A percentile compares a stretch with the other conserved stretches of the same genome.
Conservation (phyloP, 2,888 invertebrate species). For the Tipula vernalis region DNA sequence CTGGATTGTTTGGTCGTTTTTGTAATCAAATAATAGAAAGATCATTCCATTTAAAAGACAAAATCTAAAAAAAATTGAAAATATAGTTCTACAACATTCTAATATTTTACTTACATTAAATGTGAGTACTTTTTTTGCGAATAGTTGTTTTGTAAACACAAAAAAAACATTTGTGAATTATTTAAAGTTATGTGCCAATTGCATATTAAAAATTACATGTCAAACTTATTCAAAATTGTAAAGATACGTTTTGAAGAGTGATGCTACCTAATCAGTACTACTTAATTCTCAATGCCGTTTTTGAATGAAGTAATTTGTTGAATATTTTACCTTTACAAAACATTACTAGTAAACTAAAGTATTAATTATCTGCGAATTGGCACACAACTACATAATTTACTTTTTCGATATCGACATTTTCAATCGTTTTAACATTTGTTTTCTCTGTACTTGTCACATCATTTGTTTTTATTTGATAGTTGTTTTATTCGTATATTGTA, state of each 20-base stretch:
- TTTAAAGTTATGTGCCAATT: not conserved
- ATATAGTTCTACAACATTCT: not conserved
- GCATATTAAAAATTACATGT: not conserved
- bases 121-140: not conserved
- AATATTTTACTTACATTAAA: not conserved
- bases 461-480: not conserved
- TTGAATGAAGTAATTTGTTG: no score
- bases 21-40: not conserved
- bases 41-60: not conserved
- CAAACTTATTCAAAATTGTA: no score
- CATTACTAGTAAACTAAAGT: no score
- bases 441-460: not conserved
- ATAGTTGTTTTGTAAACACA: not conserved
- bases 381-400: not conserved
- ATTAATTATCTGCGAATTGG: not conserved
- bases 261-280: no score
- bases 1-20: not conserved
- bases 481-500: not conserved
- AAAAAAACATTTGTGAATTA: not conserved
- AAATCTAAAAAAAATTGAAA: not conserved
- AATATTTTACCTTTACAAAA: no score
- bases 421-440: not conserved
- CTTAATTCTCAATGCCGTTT: no score
- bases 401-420: not conserved
- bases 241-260: no score